These are phyloP conservation scores for Choloepus hoffmanni DNA, from an alignment of 2,113 vertebrate species.

Conservation along the genomic window DNA sequence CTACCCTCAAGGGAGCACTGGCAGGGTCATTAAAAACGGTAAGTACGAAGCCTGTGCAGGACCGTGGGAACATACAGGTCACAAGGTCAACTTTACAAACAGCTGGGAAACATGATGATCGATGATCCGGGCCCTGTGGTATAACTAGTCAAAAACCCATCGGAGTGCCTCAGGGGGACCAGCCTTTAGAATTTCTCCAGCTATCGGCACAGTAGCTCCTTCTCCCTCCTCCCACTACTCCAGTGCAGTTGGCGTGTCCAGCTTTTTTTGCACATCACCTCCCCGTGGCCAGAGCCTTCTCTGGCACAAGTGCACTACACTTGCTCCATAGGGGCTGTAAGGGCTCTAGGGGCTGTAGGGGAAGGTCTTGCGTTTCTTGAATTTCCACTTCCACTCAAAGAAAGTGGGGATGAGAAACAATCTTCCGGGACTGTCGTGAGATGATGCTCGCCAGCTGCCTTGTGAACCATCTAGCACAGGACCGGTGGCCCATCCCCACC, in stretches of 20 bases:
- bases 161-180: neutral
- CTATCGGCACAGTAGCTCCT: neutral
- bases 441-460: neutral
- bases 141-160: neutral
- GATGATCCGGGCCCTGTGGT: no score
- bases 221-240: no score
- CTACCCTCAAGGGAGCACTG: rapidly evolving
- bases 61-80: neutral
- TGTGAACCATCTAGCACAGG: neutral
- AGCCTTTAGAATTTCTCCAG: neutral
- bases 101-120: neutral
- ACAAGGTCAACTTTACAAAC: neutral
- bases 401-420: neutral
- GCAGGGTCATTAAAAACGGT: neutral
- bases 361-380: neutral
- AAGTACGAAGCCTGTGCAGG: neutral
- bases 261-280: neutral
- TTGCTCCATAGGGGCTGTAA: neutral
- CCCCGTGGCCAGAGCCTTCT: neutral
- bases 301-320: neutral
- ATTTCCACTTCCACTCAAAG: neutral
- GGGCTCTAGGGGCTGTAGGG: no score
- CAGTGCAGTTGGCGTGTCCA: rapidly evolving
- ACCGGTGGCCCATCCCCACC: rapidly evolving
- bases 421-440: no score